phyloP scores from a whole-genome alignment of 2,113 vertebrate species.

The Hemibagrus wyckioides region DNA sequence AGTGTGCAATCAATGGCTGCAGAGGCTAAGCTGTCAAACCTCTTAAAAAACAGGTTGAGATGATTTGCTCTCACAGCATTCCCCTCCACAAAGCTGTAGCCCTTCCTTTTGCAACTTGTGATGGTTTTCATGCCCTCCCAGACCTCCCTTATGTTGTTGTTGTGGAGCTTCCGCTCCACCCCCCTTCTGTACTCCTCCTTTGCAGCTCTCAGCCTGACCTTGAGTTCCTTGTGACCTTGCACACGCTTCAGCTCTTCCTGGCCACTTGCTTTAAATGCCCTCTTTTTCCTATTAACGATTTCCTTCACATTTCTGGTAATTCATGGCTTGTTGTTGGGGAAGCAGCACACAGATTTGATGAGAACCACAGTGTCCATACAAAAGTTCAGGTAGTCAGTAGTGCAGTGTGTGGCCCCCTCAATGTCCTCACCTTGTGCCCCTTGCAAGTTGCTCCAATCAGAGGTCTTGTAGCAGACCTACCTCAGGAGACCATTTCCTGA shows the following conservation, averaged over 20 bases:
- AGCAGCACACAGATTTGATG: not conserved
- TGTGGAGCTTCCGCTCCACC: not conserved
- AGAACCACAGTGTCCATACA: constrained; percentile 4
- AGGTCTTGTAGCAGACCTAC: too few relatives aligned
- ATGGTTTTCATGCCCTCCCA: not conserved
- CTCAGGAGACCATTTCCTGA: too few relatives aligned
- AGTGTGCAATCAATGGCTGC: not conserved
- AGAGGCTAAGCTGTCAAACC: not conserved
- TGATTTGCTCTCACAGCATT: not conserved
- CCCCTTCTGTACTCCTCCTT: not conserved
- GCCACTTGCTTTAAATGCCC: not conserved
- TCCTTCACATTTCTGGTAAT: constrained; percentile 20
- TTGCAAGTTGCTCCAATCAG: too few relatives aligned
- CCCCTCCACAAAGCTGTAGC: not conserved
- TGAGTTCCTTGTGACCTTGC: too few relatives aligned
- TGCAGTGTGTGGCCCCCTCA: constrained; percentile 24
- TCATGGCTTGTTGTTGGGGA: constrained; percentile 31
- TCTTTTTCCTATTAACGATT: constrained; percentile 33
- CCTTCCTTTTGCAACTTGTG: not conserved
- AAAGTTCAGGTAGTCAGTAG: constrained; percentile 40
- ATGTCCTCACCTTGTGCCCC: too few relatives aligned
- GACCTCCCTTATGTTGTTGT: too few relatives aligned
- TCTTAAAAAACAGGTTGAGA: not conserved
- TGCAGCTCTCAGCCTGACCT: not conserved
- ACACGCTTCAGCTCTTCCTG: too few relatives aligned